Evolutionary conservation across 1,140 invertebrate species (phyloP).

Genomic region (Tetramorium parvispinum): DNA sequence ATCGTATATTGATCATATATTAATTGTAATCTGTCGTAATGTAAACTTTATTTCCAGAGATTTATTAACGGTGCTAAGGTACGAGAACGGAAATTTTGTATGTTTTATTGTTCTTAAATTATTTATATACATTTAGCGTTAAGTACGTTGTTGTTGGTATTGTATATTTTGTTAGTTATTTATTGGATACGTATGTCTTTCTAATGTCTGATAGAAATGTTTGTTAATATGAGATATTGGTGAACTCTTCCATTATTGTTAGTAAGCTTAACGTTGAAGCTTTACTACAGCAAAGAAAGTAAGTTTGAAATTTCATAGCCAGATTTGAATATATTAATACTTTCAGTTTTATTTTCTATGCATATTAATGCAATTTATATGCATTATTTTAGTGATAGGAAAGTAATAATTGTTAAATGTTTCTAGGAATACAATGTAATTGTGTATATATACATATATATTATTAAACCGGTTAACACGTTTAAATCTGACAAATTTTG

Average conservation of each 20-base stretch:
- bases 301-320: constrained; percentile 71
- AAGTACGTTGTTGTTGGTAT: constrained; percentile 64
- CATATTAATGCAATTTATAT: constrained; percentile 53
- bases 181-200: constrained; percentile 46
- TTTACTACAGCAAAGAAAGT: constrained; percentile 63
- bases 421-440: constrained; percentile 10
- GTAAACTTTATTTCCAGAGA: constrained; percentile 64
- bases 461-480: not conserved
- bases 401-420: constrained; percentile 40
- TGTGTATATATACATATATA: constrained; percentile 5
- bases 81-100: constrained; percentile 61
- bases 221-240: constrained; percentile 19
- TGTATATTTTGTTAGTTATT: constrained; percentile 68
- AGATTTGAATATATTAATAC: constrained; percentile 60
- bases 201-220: constrained; percentile 42
- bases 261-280: constrained; percentile 62
- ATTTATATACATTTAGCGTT: constrained; percentile 63
- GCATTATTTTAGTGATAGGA: constrained; percentile 46
- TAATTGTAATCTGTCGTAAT: constrained; percentile 37
- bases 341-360: constrained; percentile 34
- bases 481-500: constrained; percentile 11
- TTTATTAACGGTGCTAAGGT: constrained; percentile 64
- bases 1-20: constrained; percentile 45
- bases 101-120: constrained; percentile 62
- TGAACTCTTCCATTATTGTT: constrained; percentile 66